Evolutionary conservation across 37 sponge, comb jelly and placozoan species (phyloP).

Genomic region (Petrosia ficiformis): DNA sequence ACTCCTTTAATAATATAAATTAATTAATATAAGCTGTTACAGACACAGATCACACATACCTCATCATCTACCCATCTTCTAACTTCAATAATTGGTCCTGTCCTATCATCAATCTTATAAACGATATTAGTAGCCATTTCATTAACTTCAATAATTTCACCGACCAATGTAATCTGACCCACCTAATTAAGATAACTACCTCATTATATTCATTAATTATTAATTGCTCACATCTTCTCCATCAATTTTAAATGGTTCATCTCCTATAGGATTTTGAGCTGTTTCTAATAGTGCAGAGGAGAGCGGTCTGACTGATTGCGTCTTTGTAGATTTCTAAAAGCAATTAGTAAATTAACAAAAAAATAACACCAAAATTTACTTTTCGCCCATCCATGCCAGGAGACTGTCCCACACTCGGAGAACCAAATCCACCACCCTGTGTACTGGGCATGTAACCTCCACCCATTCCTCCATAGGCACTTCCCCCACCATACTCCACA

Average conservation of each 20-base stretch:
- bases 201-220: not conserved
- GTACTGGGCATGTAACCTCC: constrained; percentile 19
- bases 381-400: not conserved
- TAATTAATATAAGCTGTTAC: not conserved
- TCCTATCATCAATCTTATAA: constrained; percentile 85
- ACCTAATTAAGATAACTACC: not conserved
- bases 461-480: constrained; percentile 23
- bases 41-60: too few relatives aligned
- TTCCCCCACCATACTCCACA: constrained; percentile 19
- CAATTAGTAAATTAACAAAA: not conserved
- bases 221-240: constrained; percentile 50
- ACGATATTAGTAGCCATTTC: constrained; percentile 61
- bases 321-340: constrained; percentile 7
- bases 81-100: constrained; percentile 77
- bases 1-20: constrained; percentile 8
- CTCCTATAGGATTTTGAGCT: constrained; percentile 16
- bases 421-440: constrained; percentile 45
- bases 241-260: constrained; percentile 36
- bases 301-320: constrained; percentile 59
- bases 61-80: constrained; percentile 73
- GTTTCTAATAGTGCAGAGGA: constrained; percentile 64
- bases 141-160: constrained; percentile 71
- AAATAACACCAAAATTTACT: not conserved
- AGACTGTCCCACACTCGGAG: constrained; percentile 14
- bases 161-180: constrained; percentile 72